A percentile compares a stretch with the other conserved stretches of the same genome.
Conservation (phyloP, 1,140 invertebrate species). For the Amphibalanus amphitrite region DNA sequence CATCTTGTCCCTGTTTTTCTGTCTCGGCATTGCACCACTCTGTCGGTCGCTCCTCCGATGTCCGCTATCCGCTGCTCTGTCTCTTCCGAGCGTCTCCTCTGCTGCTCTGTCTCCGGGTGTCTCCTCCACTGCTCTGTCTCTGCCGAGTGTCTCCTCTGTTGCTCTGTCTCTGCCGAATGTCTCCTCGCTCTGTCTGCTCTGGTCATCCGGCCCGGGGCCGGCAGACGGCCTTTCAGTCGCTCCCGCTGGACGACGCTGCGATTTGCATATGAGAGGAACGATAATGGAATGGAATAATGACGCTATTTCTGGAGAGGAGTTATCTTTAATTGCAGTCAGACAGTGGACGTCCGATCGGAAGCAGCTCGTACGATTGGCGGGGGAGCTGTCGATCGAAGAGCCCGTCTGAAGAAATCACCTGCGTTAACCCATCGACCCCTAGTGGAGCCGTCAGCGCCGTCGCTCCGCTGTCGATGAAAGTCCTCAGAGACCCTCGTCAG, state of each 20-base stretch:
- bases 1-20: too few relatives aligned
- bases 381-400: too few relatives aligned
- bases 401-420: too few relatives aligned
- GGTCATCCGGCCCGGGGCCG: too few relatives aligned
- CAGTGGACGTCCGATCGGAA: not conserved
- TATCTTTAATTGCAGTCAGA: not conserved
- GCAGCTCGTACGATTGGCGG: not conserved
- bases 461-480: too few relatives aligned
- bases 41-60: not conserved
- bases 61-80: not conserved
- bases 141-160: not conserved
- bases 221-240: not conserved
- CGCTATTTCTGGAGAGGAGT: not conserved
- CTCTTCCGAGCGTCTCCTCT: not conserved
- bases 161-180: not conserved
- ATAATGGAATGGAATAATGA: constrained; percentile 1
- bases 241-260: not conserved
- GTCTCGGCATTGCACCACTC: not conserved
- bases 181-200: not conserved
- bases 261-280: constrained; percentile 1
- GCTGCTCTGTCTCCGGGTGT: not conserved
- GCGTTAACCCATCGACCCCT: too few relatives aligned
- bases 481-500: too few relatives aligned
- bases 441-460: too few relatives aligned
- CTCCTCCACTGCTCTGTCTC: not conserved